Percentiles rank a stretch among this genome's conserved stretches.
These are phyloP conservation scores for Pseudococcus viburni DNA, from an alignment of 2,888 invertebrate species.

Conservation along the genomic window DNA sequence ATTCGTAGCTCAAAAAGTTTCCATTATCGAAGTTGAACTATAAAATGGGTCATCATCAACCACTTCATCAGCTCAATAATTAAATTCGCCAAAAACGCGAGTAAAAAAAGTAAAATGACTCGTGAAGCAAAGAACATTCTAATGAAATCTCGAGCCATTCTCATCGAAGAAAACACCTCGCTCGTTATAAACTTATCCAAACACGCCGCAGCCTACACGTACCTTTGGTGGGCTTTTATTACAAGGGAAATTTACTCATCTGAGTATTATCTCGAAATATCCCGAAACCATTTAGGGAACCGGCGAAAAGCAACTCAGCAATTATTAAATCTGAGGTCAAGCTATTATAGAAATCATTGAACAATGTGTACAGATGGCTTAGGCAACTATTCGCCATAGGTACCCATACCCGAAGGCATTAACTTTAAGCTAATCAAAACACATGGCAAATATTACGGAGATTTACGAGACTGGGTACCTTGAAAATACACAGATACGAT, in stretches of 20 bases:
- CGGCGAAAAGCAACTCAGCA: background rate
- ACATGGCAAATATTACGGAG: background rate
- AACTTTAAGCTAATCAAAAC: background rate
- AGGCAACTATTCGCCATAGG: background rate
- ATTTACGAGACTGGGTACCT: background rate
- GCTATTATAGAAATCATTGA: conserved; percentile 2
- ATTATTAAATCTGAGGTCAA: conserved; percentile 10
- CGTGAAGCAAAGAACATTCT: background rate
- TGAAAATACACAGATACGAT: background rate
- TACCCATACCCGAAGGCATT: background rate
- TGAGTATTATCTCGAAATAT: background rate
- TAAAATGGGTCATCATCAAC: too few species aligned
- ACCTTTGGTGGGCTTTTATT: background rate
- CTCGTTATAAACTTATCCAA: background rate
- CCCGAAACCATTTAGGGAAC: background rate
- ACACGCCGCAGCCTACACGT: background rate
- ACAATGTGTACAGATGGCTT: background rate
- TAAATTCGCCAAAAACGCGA: too few species aligned
- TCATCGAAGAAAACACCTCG: background rate
- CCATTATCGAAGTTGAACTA: too few species aligned
- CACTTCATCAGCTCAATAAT: too few species aligned
- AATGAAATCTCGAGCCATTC: background rate
- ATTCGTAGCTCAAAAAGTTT: too few species aligned
- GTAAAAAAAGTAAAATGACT: background rate
- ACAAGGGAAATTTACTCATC: background rate